Base-by-base conservation (phyloP, 2,113 vertebrate genomes). In the Lates calcarifer region DNA sequence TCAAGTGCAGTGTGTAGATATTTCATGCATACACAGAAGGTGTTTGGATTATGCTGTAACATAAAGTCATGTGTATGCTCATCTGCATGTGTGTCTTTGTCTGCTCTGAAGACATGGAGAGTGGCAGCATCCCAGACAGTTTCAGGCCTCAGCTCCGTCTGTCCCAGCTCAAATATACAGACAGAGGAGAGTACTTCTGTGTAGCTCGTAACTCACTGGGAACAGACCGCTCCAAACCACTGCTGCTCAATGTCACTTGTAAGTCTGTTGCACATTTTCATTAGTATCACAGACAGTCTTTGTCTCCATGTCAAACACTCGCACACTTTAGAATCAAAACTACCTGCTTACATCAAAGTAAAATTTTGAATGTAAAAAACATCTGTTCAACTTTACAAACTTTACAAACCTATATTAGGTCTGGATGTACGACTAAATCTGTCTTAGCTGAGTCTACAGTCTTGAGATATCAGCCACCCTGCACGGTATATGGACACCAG, bases 191-290 rank as follows among this genome's bases (percentile, higher is more conserved):
- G 24, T 96, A 95, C 82, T 91, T 92, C 90, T 96, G 95, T 49
- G 92, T 95, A 11, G 94, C 95, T 0, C 91, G 93, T 10, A 96
- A 95, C 88, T 87, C 94, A 0, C 92, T 96, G 64, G 95, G 95
- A 71, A 94, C 90, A 0, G 91, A 94, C 53, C 94, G 94, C 33
- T 96, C 95, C 74, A 83, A 66, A 64, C 83, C 93, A 0, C 69
- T 94, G 43, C 80, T 93, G n/a, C 89, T 96, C 45, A 95, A 95
- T 24, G 77, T 95, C 70, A 95, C 94, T 10, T 95, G 95, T 96
- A 77, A 82, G 93, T 84, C 33, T 78, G 3, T 63, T 71, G 18
- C 20, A 41, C 75, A 28, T 24, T 47, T 49, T 65, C 10, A 20
- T 9, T 24, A 24, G 31, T 35, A 26, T 20, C 20, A 49, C 51